These are phyloP conservation scores for Papilio helenus DNA, from an alignment of 1,140 invertebrate species.

Conservation along the genomic window DNA sequence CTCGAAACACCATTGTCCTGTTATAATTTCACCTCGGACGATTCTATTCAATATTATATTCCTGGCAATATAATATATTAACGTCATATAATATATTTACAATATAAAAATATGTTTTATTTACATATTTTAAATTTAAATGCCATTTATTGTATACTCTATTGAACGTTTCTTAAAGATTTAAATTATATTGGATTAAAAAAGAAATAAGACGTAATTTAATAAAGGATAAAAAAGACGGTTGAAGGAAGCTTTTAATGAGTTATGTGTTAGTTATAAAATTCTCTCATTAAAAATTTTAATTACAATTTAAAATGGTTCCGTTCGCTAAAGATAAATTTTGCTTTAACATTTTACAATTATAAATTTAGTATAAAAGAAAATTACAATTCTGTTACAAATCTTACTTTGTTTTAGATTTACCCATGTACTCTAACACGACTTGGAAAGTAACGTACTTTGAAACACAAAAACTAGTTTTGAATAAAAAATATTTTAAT, in stretches of 20 bases:
- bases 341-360: neutral
- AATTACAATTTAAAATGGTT: neutral
- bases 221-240: neutral
- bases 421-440: too few species aligned
- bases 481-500: too few species aligned
- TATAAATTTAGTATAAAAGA: neutral
- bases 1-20: constrained; percentile 24
- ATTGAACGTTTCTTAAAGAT: too few species aligned
- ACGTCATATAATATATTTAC: neutral
- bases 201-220: neutral
- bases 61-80: neutral
- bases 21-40: constrained; percentile 17
- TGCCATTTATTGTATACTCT: too few species aligned
- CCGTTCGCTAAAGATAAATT: neutral
- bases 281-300: constrained; percentile 1
- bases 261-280: constrained; percentile 9
- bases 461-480: too few species aligned
- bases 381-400: neutral
- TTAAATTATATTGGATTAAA: neutral
- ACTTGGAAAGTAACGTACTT: too few species aligned
- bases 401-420: neutral
- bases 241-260: neutral
- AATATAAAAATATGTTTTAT: too few species aligned
- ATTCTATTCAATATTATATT: constrained; percentile 28
- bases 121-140: too few species aligned